Base-by-base conservation (phyloP, 2,113 vertebrate species). In the Kryptolebias marmoratus region DNA sequence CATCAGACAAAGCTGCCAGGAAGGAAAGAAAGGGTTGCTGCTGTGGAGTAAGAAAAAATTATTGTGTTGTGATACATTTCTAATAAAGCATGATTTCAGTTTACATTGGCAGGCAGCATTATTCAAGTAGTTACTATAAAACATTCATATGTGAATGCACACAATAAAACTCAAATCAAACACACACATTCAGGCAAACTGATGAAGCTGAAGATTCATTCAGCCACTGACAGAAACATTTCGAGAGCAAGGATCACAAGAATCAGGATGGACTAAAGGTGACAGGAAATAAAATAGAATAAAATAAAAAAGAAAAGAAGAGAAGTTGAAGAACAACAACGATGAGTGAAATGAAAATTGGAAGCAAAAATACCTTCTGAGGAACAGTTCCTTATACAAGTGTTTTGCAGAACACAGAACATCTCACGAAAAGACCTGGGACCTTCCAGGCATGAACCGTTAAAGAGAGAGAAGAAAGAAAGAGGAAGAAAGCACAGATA, bases 321-420 rank as follows among this genome's bases (percentile, higher is more conserved):
- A 10, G 66, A 27, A 73, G 49, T 53, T 36, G 52, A 36, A 76
- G 39, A 36, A 9, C 22, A 50, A 75, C 39, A 53, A 45, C 16
- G 15, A 47, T 62, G 60, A 58, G 42, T 0, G 16, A 42, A 69
- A 70, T 36, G 68, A 49, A 53, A 67, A 68, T 55, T 78, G 48
- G 68, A 81, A 86, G 61, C 88, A 92, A 95, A 42, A 95, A 96
- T 99, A 99, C 97, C 97, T 99, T 99, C 96, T 94, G 96, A 96
- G 93, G 97, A 97, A 95, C 97, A 98, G 96, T 98, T 99, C 95
- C 95, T 96, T 96, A 95, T 95, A 96, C 97, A 98, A 96, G 96
- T 93, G 93, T 93, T 96, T 95, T 97, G 97, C 92, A 97, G 96
- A 94, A 98, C 94, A 98, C 95, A 97, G 96, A 99, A 98, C 95